Base-by-base conservation (phyloP, 2,113 vertebrate species). In the Pterophyllum scalare region DNA sequence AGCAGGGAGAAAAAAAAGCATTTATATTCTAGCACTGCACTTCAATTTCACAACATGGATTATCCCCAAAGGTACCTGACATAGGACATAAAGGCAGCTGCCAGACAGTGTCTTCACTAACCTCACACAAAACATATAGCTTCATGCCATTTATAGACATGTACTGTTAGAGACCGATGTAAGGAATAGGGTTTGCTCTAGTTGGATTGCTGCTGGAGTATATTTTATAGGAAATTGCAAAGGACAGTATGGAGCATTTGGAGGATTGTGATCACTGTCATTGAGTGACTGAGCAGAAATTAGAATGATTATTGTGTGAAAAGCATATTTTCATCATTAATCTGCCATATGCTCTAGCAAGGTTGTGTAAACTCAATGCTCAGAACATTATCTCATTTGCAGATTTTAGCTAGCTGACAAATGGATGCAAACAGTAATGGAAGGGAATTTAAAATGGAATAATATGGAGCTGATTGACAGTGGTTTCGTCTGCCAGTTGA, bases 1-100 rank as follows among this genome's bases (percentile, higher is more conserved):
- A 87, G 82, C 70, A 61, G 56, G 49, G 77, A 11, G 8, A n/a
- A 10, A 28, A 77, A 81, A 54, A 75, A 70, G 43, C 82, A 92
- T 91, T 94, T 85, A 90, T 93, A 95, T 95, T 95, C 92, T 74
- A 78, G 80, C 58, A 72, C 88, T 77, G 88, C 91, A 91, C 94
- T 94, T 92, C 93, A 94, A 95, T 94, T 96, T 94, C 92, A 91
- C 91, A 92, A 93, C 88, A 92, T 91, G 89, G 94, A 95, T 95
- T 94, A 95, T 94, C 93, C 94, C 93, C 64, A 58, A 88, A 93
- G 94, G 93, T 89, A 91, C 72, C 87, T 46, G 81, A 90, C 91
- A 94, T 56, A 60, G 86, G 82, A 91, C 89, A 92, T 90, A 85
- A 90, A 92, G 88, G 87, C 82, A 54, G 76, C 67, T 17, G 28